These are phyloP conservation scores for Papilio helenus DNA, from an alignment of 1,140 invertebrate genomes.

Conservation along the genomic window DNA sequence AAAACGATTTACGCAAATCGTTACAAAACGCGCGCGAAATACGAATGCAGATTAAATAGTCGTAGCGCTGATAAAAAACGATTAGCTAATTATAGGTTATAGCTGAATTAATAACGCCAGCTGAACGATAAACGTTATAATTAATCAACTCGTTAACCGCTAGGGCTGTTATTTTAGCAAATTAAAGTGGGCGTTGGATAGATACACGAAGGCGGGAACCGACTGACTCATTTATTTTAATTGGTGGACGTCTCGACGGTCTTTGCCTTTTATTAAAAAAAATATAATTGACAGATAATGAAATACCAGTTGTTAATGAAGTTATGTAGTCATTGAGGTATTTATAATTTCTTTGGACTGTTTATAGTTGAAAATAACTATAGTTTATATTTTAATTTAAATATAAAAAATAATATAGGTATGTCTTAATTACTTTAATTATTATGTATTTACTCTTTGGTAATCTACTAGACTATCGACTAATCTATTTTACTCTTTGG, in stretches of 20 bases:
- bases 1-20: not conserved
- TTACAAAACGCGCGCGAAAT: constrained; percentile 24
- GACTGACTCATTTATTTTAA: constrained; percentile 36
- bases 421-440: too few species aligned
- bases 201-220: constrained; percentile 25
- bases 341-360: too few species aligned
- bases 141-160: constrained; percentile 38
- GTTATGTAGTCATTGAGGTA: not conserved
- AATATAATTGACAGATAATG: constrained; percentile 10
- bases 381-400: too few species aligned
- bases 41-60: constrained; percentile 30
- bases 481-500: too few species aligned
- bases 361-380: too few species aligned
- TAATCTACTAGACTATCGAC: too few species aligned
- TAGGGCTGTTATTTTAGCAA: constrained; percentile 36
- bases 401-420: too few species aligned
- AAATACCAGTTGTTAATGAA: constrained; percentile 10
- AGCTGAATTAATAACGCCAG: constrained; percentile 34
- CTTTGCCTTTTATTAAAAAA: constrained; percentile 9
- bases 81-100: constrained; percentile 36
- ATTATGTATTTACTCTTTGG: too few species aligned
- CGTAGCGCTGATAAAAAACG: constrained; percentile 29
- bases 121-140: constrained; percentile 38
- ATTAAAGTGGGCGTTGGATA: constrained; percentile 33
- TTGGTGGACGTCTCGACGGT: constrained; percentile 26